A percentile compares a stretch with the other conserved stretches of the same genome.
phyloP scores from a whole-genome alignment of 2,888 invertebrate genomes.

The Hydraecia micacea region DNA sequence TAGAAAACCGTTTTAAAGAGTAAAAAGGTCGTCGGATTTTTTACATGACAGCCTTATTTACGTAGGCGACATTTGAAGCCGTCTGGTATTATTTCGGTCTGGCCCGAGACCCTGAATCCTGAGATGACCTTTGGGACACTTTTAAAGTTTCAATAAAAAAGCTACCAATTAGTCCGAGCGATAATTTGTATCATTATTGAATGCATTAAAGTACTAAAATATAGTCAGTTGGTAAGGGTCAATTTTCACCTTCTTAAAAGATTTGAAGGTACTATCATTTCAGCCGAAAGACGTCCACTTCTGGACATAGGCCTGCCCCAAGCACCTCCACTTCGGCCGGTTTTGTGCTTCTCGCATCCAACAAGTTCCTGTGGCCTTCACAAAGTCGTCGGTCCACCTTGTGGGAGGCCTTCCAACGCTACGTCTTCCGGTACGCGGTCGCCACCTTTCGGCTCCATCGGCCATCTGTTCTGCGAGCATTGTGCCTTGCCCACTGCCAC shows the following conservation, averaged over 20 bases:
- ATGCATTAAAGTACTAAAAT: background rate
- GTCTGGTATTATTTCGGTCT: constrained; percentile 48
- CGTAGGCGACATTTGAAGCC: constrained; percentile 29
- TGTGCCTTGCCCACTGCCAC: no score
- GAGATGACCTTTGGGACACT: constrained; percentile 41
- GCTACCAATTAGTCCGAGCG: background rate
- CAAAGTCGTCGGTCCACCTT: no score
- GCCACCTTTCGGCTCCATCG: no score
- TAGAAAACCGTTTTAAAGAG: constrained; percentile 3
- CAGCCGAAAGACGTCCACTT: no score
- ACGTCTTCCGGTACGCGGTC: no score
- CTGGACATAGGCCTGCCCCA: no score
- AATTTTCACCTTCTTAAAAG: constrained; percentile 1
- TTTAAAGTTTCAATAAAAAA: constrained; percentile 27
- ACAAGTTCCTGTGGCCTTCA: no score
- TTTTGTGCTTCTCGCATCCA: no score
- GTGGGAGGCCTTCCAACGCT: no score
- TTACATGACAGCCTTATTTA: constrained; percentile 33
- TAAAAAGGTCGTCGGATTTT: constrained; percentile 19
- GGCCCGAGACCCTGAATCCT: background rate
- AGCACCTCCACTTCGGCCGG: no score
- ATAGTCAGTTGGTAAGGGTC: background rate
- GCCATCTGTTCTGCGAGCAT: no score
- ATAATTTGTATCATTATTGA: constrained; percentile 24
- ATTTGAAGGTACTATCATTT: background rate